Percentiles rank a stretch among this genome's conserved stretches.
Evolutionary conservation across 2,113 vertebrate species (phyloP).

Genomic region (Gila orcuttii): DNA sequence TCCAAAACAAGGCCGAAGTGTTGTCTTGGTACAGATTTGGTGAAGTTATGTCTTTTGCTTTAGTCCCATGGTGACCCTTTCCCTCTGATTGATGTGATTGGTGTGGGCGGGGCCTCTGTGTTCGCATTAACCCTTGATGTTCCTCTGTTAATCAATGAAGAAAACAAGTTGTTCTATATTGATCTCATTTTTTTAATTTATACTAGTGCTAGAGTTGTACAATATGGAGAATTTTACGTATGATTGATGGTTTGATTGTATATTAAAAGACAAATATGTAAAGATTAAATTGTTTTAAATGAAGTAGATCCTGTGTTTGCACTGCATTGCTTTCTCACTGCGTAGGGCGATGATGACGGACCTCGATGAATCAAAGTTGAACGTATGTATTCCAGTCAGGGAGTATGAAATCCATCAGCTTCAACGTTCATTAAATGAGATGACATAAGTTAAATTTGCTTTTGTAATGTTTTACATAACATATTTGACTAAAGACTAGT

Average conservation of each 20-base stretch:
- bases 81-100: slow-evolving; percentile 64
- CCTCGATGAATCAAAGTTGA: not conserved
- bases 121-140: slow-evolving; percentile 64
- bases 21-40: slow-evolving; percentile 5
- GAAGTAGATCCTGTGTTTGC: slow-evolving; percentile 32
- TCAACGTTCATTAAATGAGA: not conserved
- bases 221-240: slow-evolving; percentile 82
- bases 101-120: slow-evolving; percentile 29
- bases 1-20: not conserved
- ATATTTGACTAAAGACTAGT: not conserved
- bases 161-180: slow-evolving; percentile 82
- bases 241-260: slow-evolving; percentile 88
- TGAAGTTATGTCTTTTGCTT: slow-evolving; percentile 36
- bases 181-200: slow-evolving; percentile 85
- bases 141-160: slow-evolving; percentile 76
- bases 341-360: not conserved
- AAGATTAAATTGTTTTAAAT: slow-evolving; percentile 79
- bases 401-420: not conserved
- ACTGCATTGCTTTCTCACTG: not conserved
- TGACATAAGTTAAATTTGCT: not conserved
- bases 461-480: not conserved
- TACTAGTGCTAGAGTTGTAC: slow-evolving; percentile 88
- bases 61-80: slow-evolving; percentile 56
- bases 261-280: slow-evolving; percentile 74
- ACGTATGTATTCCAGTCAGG: not conserved